These are phyloP conservation scores for Cervus canadensis DNA, from an alignment of 2,113 vertebrate species.

Conservation along the genomic window DNA sequence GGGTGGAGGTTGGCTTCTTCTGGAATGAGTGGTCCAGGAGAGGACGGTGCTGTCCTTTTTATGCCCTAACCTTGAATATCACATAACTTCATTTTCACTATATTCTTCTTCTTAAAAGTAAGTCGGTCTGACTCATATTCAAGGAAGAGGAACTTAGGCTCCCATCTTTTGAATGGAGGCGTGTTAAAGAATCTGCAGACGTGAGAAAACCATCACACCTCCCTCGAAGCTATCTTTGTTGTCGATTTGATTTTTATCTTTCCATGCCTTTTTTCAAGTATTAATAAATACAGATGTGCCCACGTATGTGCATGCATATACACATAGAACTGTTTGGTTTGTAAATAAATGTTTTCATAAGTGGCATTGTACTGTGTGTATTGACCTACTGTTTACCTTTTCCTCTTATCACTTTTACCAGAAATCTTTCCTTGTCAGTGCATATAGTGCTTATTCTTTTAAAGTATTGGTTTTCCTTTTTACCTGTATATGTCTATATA, in stretches of 20 bases:
- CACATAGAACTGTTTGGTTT: neutral
- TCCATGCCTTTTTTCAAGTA: neutral
- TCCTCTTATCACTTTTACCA: neutral
- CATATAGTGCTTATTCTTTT: neutral
- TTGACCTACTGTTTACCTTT: neutral
- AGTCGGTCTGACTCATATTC: neutral
- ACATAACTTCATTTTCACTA: neutral
- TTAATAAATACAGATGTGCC: neutral
- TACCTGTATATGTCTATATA: neutral
- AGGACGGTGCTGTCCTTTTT: neutral
- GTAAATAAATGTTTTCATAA: neutral
- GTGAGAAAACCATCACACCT: neutral
- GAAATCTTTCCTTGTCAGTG: neutral
- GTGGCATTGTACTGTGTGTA: neutral
- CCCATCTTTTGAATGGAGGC: neutral
- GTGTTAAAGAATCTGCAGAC: neutral
- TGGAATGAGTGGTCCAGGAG: neutral
- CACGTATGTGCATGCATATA: neutral
- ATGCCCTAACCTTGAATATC: neutral
- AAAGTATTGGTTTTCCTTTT: neutral
- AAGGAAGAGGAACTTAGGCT: neutral
- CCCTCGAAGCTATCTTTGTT: neutral
- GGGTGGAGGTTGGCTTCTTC: neutral
- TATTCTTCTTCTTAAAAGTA: neutral
- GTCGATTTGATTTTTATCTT: neutral